Evolutionary conservation across 2,113 vertebrate species (phyloP).

Genomic region (Ramphastos sulfuratus): DNA sequence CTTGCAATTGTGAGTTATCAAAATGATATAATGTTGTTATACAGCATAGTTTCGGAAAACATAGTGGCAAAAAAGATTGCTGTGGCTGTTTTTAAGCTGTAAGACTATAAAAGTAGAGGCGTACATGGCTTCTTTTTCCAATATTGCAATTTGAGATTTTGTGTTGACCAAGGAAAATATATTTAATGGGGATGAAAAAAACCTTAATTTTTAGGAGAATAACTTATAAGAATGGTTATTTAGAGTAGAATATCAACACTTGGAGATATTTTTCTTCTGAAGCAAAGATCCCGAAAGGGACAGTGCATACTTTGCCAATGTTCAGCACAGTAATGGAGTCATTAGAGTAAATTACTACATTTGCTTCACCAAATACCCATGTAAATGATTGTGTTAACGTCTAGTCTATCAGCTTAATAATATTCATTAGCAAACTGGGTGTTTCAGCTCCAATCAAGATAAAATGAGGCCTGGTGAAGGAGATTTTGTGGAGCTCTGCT

Average conservation of each 20-base stretch:
- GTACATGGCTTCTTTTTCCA: conserved; percentile 16
- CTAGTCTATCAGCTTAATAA: conserved; percentile 9
- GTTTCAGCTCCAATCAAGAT: neutral
- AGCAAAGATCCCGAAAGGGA: conserved; percentile 1
- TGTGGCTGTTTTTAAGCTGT: conserved; percentile 52
- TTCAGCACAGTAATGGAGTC: conserved; percentile 10
- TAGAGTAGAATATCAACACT: conserved; percentile 25
- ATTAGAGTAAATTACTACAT: conserved; percentile 45
- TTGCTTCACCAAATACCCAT: conserved; percentile 34
- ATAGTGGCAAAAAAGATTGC: conserved; percentile 57
- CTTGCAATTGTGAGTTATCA: conserved; percentile 69
- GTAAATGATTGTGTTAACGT: conserved; percentile 29
- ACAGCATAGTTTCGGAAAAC: conserved; percentile 66
- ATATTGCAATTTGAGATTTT: conserved; percentile 48
- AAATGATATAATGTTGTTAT: conserved; percentile 61
- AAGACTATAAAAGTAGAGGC: conserved; percentile 11
- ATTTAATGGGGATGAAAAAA: conserved; percentile 19
- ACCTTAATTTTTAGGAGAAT: conserved; percentile 8
- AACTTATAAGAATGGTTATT: conserved; percentile 36
- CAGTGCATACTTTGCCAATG: neutral
- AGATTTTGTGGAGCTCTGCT: neutral
- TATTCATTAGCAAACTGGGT: conserved; percentile 7
- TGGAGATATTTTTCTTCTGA: conserved; percentile 38
- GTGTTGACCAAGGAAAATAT: conserved; percentile 26
- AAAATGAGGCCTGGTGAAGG: neutral